Conservation (phyloP, 2,113 vertebrate species). For the Merops nubicus region DNA sequence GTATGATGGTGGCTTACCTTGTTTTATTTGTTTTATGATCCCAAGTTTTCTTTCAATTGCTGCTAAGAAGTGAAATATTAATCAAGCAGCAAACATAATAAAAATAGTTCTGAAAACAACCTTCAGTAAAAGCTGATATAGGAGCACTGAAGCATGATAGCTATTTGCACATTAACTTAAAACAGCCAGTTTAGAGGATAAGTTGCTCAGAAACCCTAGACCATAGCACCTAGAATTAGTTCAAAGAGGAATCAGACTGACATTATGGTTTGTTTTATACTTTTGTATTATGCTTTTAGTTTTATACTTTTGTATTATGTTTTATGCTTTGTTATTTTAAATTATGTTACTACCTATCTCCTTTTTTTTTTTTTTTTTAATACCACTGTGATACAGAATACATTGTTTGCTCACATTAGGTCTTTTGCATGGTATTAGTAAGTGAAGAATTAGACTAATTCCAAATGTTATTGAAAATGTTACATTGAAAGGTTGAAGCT, state of each 20-base stretch:
- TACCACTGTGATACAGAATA: not conserved
- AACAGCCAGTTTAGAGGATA: not conserved
- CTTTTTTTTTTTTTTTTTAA: no score
- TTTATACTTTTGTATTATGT: no score
- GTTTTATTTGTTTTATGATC: slow-evolving; percentile 31
- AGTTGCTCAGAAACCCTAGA: slow-evolving; percentile 52
- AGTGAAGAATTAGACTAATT: not conserved
- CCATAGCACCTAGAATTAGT: not conserved
- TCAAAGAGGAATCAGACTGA: not conserved
- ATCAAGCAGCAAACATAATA: slow-evolving; percentile 60
- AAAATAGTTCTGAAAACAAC: slow-evolving; percentile 39
- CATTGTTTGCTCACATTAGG: not conserved
- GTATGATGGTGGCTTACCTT: not conserved
- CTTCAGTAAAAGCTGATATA: slow-evolving; percentile 38
- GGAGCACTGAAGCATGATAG: slow-evolving; percentile 25
- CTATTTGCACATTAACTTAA: slow-evolving; percentile 48
- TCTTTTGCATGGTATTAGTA: not conserved
- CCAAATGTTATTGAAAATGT: not conserved
- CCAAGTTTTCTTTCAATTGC: slow-evolving; percentile 35
- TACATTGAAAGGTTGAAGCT: not conserved
- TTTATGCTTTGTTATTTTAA: no score
- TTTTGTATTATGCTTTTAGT: not conserved
- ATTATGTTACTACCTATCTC: no score
- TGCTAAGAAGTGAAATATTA: slow-evolving; percentile 67
- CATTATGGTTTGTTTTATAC: not conserved